Percentiles rank a stretch among this genome's conserved stretches.
Conservation (phyloP, 1,140 invertebrate genomes). For the Orchesella cincta region DNA sequence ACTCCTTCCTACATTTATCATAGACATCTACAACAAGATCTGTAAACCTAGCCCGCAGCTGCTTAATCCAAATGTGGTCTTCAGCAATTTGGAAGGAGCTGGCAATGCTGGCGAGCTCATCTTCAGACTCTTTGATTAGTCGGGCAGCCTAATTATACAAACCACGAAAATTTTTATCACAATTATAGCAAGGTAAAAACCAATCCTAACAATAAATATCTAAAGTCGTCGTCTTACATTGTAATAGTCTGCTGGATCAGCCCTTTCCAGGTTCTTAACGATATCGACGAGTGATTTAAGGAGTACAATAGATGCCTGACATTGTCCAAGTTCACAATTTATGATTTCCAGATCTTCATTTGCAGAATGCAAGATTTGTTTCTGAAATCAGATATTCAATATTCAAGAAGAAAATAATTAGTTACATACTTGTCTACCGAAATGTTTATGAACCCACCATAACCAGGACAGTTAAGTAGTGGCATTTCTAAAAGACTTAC, state of each 20-base stretch:
- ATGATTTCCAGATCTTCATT: slow-evolving; percentile 34
- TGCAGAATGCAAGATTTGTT: slow-evolving; percentile 8
- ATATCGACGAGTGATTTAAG: slow-evolving; percentile 35
- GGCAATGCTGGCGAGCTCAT: slow-evolving; percentile 16
- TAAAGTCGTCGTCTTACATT: slow-evolving; percentile 20
- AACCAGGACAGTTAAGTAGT: background rate
- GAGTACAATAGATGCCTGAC: slow-evolving; percentile 30
- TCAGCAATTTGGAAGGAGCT: slow-evolving; percentile 18
- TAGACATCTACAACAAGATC: slow-evolving; percentile 19
- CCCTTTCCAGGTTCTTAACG: slow-evolving; percentile 39
- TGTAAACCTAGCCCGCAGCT: slow-evolving; percentile 23
- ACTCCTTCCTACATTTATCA: slow-evolving; percentile 38
- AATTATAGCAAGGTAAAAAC: background rate
- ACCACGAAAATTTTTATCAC: background rate
- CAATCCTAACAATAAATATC: background rate
- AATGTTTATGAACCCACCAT: background rate
- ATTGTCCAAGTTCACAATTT: slow-evolving; percentile 28
- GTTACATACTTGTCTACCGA: background rate
- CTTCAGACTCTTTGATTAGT: slow-evolving; percentile 1
- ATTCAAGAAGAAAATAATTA: slow-evolving; percentile 21
- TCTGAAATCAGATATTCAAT: slow-evolving; percentile 35
- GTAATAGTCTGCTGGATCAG: slow-evolving; percentile 30
- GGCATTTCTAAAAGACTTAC: slow-evolving; percentile 13
- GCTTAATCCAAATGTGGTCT: slow-evolving; percentile 39
- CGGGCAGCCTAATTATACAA: slow-evolving; percentile 36